Evolutionary conservation across 1,140 invertebrate genomes (phyloP), one percentile per base, ranked within the genome.

Genomic region (Drosophila ficusphila): DNA sequence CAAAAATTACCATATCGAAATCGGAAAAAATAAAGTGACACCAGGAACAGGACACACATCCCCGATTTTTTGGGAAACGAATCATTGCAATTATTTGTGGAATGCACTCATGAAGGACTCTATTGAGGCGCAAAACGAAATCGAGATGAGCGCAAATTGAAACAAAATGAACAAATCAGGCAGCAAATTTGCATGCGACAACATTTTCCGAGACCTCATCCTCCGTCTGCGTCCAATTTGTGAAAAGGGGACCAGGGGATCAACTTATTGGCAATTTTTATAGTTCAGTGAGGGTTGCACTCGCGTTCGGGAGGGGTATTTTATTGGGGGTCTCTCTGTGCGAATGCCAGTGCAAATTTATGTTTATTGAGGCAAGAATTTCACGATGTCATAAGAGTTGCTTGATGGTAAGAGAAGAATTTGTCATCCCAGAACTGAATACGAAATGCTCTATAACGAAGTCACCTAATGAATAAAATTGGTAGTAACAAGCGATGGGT

Each of bases 111-210:
- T 12, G 4, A 42, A 42, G 57, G 64, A 82, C 60, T 77, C 77
- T 82, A 82, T 82, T 79, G 76, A 60, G 78, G 57, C 52, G 52
- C 58, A 75, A 51, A 71, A 46, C 46, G 53, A 58, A 41, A 60
- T 39, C 25, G 39, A 46, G 52, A 51, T 47, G 60, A 78, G 42
- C 56, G 71, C 47, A 78, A 86, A 86, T 88, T 88, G 82, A 86
- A 81, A 81, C 77, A 77, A 86, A 86, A 81, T 88, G 82, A 82
- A 86, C 82, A 86, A 86, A 86, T 86, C 82, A 77, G 74, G 82
- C 73, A 75, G 49, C 73, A 86, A 88, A 88, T 86, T 86, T 86
- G 82, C 82, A 86, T 88, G 77, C 77, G 82, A 67, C 68, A 78
- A 88, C 81, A 81, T 86, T 86, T 88, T 67, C 73, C 58, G 62